phyloP scores from a whole-genome alignment of 2,113 vertebrate genomes.

The Thinocorus orbignyianus region DNA sequence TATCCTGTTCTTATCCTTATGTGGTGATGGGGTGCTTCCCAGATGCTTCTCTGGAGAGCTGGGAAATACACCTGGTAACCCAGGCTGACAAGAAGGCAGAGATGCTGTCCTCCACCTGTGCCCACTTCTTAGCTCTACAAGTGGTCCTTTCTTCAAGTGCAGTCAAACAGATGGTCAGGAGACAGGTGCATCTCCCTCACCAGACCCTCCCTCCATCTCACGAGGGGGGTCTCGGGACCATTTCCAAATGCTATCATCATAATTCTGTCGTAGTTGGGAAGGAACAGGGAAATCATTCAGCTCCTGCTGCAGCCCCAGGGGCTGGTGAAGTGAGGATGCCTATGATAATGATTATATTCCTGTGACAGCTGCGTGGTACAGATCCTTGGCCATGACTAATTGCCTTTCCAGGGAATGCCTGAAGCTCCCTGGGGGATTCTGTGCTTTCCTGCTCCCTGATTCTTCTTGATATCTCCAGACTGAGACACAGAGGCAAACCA shows the following conservation, averaged over 20 bases:
- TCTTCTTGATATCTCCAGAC: neutral
- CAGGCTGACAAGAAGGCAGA: neutral
- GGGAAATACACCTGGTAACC: neutral
- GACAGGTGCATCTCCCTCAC: neutral
- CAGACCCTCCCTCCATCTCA: neutral
- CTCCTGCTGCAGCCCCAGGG: neutral
- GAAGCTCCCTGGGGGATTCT: neutral
- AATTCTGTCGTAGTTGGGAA: neutral
- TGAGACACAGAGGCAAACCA: neutral
- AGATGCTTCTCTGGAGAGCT: neutral
- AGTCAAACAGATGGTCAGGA: neutral
- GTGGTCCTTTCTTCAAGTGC: neutral
- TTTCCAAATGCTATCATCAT: neutral
- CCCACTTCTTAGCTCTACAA: neutral
- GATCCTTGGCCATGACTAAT: constrained; percentile 30
- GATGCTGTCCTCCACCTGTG: neutral
- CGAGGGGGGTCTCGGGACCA: neutral
- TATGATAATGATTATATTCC: constrained; percentile 28
- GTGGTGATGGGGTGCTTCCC: neutral
- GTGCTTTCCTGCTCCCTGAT: neutral
- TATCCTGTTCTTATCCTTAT: neutral
- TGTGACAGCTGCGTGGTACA: constrained; percentile 14
- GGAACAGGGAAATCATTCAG: neutral
- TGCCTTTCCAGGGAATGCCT: constrained; percentile 42
- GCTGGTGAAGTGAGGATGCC: neutral